These are phyloP conservation scores for Asobara japonica DNA, from an alignment of 1,140 invertebrate species.

Conservation along the genomic window DNA sequence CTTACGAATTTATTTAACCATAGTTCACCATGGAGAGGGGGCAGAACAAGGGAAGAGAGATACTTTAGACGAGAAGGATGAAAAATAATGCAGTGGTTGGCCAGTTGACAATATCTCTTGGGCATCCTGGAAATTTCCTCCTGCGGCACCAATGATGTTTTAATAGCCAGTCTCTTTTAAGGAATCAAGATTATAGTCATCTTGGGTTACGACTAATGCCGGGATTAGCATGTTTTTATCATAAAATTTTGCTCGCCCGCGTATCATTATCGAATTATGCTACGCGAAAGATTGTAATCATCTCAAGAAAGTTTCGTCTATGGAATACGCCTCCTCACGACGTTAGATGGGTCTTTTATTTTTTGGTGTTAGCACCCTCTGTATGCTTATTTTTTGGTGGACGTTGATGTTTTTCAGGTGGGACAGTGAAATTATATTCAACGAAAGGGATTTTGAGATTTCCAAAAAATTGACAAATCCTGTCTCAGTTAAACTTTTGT, in stretches of 20 bases:
- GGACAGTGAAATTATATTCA: no score
- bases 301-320: conserved; percentile 49
- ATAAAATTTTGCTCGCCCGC: conserved; percentile 53
- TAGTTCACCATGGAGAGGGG: no score
- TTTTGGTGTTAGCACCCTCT: not conserved
- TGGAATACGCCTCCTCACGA: conserved; percentile 48
- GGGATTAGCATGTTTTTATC: conserved; percentile 63
- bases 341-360: conserved; percentile 33
- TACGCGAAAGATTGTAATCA: conserved; percentile 60
- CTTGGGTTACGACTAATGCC: conserved; percentile 54
- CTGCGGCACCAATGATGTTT: conserved; percentile 50
- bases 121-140: conserved; percentile 10
- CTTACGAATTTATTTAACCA: no score
- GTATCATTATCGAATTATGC: conserved; percentile 66
- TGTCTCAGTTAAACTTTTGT: no score
- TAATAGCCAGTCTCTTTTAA: conserved; percentile 60
- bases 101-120: not conserved
- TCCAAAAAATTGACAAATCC: no score
- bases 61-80: not conserved
- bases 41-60: no score
- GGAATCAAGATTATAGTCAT: conserved; percentile 61
- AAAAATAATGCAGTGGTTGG: conserved; percentile 2
- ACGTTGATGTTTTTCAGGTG: not conserved
- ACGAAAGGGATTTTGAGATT: no score
- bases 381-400: not conserved